Evolutionary conservation across 2,797 vertebrate species (phyloP), one percentile per base, ranked within the genome.

Genomic region (Centroberyx gerrardi): DNA sequence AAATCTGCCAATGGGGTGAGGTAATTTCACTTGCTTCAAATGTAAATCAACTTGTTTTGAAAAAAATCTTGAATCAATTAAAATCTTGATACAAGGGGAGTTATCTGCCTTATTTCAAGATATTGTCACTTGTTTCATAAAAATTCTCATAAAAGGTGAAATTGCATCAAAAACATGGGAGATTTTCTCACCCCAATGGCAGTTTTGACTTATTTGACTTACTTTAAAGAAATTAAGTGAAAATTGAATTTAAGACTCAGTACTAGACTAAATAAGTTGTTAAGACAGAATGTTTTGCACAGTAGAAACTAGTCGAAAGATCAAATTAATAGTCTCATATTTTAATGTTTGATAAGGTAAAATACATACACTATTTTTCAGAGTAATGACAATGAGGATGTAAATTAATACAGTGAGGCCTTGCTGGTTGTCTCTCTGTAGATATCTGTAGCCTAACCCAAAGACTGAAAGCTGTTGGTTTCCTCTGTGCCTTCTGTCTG

Each of bases 401-500:
- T 4, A 33, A 86, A 79, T 90, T 92, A 76, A 81, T 59, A 27
- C 54, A 48, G 17, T 0, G 52, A 63, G 22, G 81, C 78, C 73
- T 77, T 53, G 68, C 82, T 76, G 85, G 52, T 80, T 81, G 40
- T 61, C 74, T 74, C 66, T 87, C 80, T 81, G 81, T 88, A 91
- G 68, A 83, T 68, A 76, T 74, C 74, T 22, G 76, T 63, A 78
- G 78, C 78, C 64, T 77, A 76, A 64, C 80, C 74, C 85, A 75
- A 72, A 83, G 86, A 88, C 84, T 73, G 83, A 82, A 85, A 90
- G 81, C 85, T 81, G 85, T 84, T 84, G 90, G 83, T 92, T 86
- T 88, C 86, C 86, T 85, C 85, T 72, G 64, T 77, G 88, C 90
- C 90, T 77, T 92, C 91, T 92, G 92, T 92, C 91, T 93, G 92